Percentiles rank a stretch among this genome's conserved stretches.
These are phyloP conservation scores for Narcine bancroftii DNA, from an alignment of 2,113 vertebrate species.

Conservation along the genomic window DNA sequence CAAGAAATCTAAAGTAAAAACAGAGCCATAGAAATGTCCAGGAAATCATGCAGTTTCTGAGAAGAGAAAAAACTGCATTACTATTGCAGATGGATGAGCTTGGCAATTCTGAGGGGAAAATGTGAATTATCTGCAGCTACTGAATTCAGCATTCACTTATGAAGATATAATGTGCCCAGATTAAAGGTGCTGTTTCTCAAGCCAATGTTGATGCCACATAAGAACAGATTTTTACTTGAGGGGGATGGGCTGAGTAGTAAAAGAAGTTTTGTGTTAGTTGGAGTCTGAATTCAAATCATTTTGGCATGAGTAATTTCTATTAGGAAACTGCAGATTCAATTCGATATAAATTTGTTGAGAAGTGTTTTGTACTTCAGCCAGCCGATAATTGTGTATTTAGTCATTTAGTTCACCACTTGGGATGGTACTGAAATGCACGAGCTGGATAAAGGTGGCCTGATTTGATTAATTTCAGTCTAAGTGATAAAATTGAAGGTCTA, in stretches of 20 bases:
- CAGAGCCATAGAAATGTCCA: too few relatives aligned
- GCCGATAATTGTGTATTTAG: neutral
- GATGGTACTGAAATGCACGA: neutral
- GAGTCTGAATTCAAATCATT: neutral
- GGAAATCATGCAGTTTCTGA: too few relatives aligned
- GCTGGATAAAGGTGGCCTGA: neutral
- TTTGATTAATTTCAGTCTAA: neutral
- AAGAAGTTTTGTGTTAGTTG: neutral
- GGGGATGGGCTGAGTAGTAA: neutral
- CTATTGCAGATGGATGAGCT: too few relatives aligned
- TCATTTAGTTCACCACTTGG: neutral
- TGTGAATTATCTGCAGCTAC: too few relatives aligned
- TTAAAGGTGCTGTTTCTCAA: too few relatives aligned
- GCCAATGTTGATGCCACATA: too few relatives aligned
- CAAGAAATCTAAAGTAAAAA: too few relatives aligned
- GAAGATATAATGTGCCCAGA: too few relatives aligned
- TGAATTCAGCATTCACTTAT: too few relatives aligned
- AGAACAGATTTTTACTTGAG: neutral
- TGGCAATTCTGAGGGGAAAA: too few relatives aligned
- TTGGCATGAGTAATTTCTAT: neutral
- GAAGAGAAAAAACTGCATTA: too few relatives aligned
- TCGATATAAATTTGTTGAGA: neutral
- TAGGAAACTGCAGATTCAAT: neutral
- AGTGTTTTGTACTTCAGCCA: neutral
- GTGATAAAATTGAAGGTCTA: neutral